These are phyloP conservation scores for Plebejus anna DNA, from an alignment of 2,888 invertebrate species.

Conservation along the genomic window DNA sequence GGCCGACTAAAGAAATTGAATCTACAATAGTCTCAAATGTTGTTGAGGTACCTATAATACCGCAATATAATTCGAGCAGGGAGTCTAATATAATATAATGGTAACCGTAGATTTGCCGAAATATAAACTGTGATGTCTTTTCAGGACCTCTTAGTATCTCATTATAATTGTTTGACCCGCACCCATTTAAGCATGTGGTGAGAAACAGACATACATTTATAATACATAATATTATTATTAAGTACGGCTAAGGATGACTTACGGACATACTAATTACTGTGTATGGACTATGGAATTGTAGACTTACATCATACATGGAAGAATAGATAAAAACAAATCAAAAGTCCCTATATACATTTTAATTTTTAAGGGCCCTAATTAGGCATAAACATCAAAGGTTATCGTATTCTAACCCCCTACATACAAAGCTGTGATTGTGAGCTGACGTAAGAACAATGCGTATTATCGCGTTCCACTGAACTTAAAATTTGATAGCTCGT, in stretches of 20 bases:
- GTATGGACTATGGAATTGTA: too few relatives aligned
- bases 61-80: too few relatives aligned
- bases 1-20: background rate
- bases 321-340: background rate
- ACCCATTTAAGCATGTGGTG: too few relatives aligned
- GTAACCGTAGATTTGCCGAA: too few relatives aligned
- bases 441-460: constrained; percentile 59
- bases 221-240: too few relatives aligned
- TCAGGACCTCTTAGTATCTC: too few relatives aligned
- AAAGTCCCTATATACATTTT: background rate
- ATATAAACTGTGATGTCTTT: too few relatives aligned
- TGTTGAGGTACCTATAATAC: background rate
- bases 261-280: too few relatives aligned
- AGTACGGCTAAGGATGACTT: too few relatives aligned
- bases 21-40: background rate
- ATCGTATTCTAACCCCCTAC: constrained; percentile 1
- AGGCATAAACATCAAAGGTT: constrained; percentile 9
- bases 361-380: background rate
- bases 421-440: constrained; percentile 37
- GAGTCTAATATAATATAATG: too few relatives aligned
- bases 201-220: too few relatives aligned
- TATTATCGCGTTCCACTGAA: constrained; percentile 65
- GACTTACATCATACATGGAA: background rate
- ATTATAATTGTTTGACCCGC: too few relatives aligned
- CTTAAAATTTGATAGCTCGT: constrained; percentile 69